These are phyloP conservation scores for Hestina assimilis DNA, from an alignment of 1,140 invertebrate species.

Conservation along the genomic window DNA sequence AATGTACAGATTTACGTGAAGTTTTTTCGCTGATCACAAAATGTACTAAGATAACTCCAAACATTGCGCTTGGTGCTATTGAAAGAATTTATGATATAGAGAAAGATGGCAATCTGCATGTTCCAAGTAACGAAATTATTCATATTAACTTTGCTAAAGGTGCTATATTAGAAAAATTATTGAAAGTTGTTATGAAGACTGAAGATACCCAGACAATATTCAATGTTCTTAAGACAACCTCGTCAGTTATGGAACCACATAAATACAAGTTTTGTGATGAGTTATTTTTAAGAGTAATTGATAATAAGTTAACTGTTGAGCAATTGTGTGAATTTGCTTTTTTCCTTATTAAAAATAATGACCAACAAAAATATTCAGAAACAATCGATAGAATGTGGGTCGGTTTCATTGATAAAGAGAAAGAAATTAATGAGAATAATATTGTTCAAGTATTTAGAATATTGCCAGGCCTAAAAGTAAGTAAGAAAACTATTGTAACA, in stretches of 20 bases:
- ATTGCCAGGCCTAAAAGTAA: slow-evolving; percentile 80
- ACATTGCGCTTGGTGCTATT: slow-evolving; percentile 72
- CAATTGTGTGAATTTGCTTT: slow-evolving; percentile 81
- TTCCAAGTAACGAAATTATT: slow-evolving; percentile 35
- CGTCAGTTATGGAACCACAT: slow-evolving; percentile 69
- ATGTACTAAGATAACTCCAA: slow-evolving; percentile 73
- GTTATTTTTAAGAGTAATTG: slow-evolving; percentile 79
- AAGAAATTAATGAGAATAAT: slow-evolving; percentile 80
- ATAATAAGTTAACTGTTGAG: slow-evolving; percentile 80
- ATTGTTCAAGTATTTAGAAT: slow-evolving; percentile 80
- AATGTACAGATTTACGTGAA: slow-evolving; percentile 64
- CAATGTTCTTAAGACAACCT: slow-evolving; percentile 65
- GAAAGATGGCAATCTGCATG: slow-evolving; percentile 42
- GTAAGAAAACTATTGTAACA: slow-evolving; percentile 80
- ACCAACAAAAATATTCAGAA: slow-evolving; percentile 69
- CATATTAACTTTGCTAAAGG: slow-evolving; percentile 67
- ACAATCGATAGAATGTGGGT: slow-evolving; percentile 84
- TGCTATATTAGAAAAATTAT: slow-evolving; percentile 68
- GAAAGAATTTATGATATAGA: slow-evolving; percentile 71
- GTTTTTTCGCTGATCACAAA: slow-evolving; percentile 71
- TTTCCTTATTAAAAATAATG: slow-evolving; percentile 68
- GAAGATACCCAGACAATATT: slow-evolving; percentile 71
- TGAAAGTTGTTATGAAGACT: slow-evolving; percentile 68
- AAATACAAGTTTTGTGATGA: slow-evolving; percentile 81
- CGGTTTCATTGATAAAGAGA: slow-evolving; percentile 80